Conservation (phyloP, 2,888 invertebrate species). For the Cylindroiulus punctatus region DNA sequence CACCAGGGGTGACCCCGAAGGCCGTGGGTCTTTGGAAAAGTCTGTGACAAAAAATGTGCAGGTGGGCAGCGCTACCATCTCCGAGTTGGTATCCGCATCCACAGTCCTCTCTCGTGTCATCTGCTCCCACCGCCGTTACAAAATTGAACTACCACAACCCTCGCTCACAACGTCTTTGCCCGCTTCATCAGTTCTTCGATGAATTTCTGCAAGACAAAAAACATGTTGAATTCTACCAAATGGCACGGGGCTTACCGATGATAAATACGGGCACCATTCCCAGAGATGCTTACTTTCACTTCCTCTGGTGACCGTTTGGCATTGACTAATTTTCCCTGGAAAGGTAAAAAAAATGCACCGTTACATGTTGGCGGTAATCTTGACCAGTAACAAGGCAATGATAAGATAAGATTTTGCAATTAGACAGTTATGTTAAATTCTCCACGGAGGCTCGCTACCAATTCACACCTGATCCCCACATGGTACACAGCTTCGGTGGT, state of each 20-base stretch:
- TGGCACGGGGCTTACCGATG: neutral
- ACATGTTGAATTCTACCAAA: neutral
- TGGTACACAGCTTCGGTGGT: neutral
- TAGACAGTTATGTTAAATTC: too few relatives aligned
- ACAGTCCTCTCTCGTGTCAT: neutral
- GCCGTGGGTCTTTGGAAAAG: neutral
- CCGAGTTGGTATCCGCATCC: neutral
- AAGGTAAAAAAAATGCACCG: neutral
- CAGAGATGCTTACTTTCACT: conserved; percentile 77
- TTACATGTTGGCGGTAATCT: neutral
- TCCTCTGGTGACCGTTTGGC: conserved; percentile 88
- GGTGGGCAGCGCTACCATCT: neutral
- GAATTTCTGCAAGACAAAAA: conserved; percentile 75
- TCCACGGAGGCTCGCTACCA: too few relatives aligned
- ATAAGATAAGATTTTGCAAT: too few relatives aligned
- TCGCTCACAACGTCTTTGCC: conserved; percentile 82
- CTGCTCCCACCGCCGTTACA: neutral
- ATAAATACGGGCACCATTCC: neutral
- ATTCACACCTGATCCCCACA: too few relatives aligned
- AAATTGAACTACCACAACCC: conserved; percentile 30
- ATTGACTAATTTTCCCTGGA: conserved; percentile 78
- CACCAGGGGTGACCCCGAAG: neutral
- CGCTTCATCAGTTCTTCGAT: conserved; percentile 88
- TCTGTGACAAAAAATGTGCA: conserved; percentile 1
- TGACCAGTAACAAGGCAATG: neutral